phyloP scores from a whole-genome alignment of 2,113 vertebrate species.

The Pipa parva region DNA sequence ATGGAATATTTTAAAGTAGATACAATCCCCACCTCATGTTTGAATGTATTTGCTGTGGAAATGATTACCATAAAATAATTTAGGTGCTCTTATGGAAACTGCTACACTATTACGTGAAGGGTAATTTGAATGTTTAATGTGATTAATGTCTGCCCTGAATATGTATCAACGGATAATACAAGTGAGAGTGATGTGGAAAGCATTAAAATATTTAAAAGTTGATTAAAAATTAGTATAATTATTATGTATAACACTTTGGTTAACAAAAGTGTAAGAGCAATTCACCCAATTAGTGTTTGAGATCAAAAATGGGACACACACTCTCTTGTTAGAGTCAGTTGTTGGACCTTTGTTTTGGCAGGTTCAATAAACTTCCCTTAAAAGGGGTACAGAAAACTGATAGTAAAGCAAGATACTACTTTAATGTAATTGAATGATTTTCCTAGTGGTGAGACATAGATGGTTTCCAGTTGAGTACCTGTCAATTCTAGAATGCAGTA shows the following conservation, averaged over 20 bases:
- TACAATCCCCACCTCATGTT: neutral
- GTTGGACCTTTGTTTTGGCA: no score
- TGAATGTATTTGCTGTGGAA: constrained; percentile 10
- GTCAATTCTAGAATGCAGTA: no score
- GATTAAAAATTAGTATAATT: constrained; percentile 15
- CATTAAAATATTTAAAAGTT: constrained; percentile 12
- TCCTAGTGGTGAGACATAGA: no score
- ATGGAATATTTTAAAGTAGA: neutral
- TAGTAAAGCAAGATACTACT: no score
- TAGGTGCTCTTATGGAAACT: constrained; percentile 26
- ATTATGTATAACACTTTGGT: neutral
- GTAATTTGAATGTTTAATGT: constrained; percentile 3
- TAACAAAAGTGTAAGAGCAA: neutral
- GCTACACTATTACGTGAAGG: constrained; percentile 1
- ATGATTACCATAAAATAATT: constrained; percentile 28
- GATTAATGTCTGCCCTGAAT: constrained; percentile 17
- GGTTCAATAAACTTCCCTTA: no score
- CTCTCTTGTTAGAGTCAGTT: no score
- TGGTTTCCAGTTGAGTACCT: no score
- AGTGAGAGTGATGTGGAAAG: neutral
- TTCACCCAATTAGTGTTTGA: no score
- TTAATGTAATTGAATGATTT: no score
- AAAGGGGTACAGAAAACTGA: no score
- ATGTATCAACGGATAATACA: constrained; percentile 10
- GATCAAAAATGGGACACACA: no score